Conservation (phyloP, 2,797 vertebrate genomes). For the Labeo calbasu region DNA sequence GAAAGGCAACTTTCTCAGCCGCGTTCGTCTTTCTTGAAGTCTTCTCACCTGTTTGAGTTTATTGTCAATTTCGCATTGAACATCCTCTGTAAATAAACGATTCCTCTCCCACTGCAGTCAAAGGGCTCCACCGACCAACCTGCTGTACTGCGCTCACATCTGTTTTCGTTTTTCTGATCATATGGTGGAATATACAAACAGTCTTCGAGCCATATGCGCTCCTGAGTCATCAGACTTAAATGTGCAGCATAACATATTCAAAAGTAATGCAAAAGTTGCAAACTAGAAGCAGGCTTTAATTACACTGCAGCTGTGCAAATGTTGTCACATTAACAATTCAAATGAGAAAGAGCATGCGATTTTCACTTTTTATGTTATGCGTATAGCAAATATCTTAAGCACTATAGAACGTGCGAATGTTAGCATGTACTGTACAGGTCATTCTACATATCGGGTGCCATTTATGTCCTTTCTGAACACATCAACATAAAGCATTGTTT, state of each 20-base stretch:
- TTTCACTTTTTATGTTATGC: not conserved
- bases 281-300: slow-evolving; percentile 15
- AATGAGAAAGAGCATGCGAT: not conserved
- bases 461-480: not conserved
- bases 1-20: slow-evolving; percentile 13
- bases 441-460: not conserved
- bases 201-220: slow-evolving; percentile 36
- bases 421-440: not conserved
- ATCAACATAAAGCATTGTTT: not conserved
- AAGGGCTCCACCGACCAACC: slow-evolving; percentile 14
- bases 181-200: slow-evolving; percentile 39
- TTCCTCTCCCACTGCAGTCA: slow-evolving; percentile 33
- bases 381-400: not conserved
- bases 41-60: slow-evolving; percentile 36
- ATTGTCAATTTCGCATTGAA: slow-evolving; percentile 7
- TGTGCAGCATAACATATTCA: slow-evolving; percentile 16
- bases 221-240: slow-evolving; percentile 38
- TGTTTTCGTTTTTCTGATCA: slow-evolving; percentile 29
- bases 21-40: not conserved
- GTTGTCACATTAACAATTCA: not conserved
- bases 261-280: slow-evolving; percentile 43
- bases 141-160: slow-evolving; percentile 28
- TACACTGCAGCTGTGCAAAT: not conserved
- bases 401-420: not conserved
- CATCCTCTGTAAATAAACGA: slow-evolving; percentile 26